Conservation (phyloP, 2,888 invertebrate genomes). For the Netelia fuscicornis region DNA sequence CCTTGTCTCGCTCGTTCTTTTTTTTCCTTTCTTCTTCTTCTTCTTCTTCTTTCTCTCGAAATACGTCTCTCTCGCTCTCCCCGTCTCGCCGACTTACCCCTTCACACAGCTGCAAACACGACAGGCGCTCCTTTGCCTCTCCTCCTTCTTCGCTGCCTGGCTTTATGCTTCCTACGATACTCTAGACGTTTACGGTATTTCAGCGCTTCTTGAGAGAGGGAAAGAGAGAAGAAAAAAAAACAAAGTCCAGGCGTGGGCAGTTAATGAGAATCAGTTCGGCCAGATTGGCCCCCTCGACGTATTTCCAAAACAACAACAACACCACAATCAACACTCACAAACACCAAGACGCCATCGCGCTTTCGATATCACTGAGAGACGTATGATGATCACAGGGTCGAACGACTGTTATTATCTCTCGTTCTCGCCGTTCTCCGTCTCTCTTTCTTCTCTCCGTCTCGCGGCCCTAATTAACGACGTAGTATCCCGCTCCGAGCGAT, state of each 20-base stretch:
- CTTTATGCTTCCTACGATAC: slow-evolving; percentile 22
- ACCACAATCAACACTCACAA: background rate
- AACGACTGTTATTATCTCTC: background rate
- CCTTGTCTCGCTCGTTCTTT: slow-evolving; percentile 53
- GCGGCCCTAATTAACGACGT: background rate
- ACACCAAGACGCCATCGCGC: slow-evolving; percentile 3
- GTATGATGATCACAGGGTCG: background rate
- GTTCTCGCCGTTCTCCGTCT: background rate
- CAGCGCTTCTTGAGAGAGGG: slow-evolving; percentile 19
- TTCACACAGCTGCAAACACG: slow-evolving; percentile 62
- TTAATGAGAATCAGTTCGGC: slow-evolving; percentile 49
- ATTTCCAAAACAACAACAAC: slow-evolving; percentile 43
- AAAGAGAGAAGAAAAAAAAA: slow-evolving; percentile 20
- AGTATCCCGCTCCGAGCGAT: background rate
- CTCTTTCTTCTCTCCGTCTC: background rate
- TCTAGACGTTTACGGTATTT: slow-evolving; percentile 41
- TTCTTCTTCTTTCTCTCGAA: slow-evolving; percentile 36
- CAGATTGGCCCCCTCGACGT: slow-evolving; percentile 18
- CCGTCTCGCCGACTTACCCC: slow-evolving; percentile 18
- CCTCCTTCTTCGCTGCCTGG: background rate
- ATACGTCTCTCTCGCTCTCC: slow-evolving; percentile 58
- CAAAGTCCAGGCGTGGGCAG: slow-evolving; percentile 43
- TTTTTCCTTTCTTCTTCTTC: slow-evolving; percentile 41
- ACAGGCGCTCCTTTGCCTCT: slow-evolving; percentile 45
- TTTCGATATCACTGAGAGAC: background rate